A percentile compares a stretch with the other conserved stretches of the same genome.
Conservation (phyloP, 2,888 invertebrate genomes). For the Saturnia japonica region DNA sequence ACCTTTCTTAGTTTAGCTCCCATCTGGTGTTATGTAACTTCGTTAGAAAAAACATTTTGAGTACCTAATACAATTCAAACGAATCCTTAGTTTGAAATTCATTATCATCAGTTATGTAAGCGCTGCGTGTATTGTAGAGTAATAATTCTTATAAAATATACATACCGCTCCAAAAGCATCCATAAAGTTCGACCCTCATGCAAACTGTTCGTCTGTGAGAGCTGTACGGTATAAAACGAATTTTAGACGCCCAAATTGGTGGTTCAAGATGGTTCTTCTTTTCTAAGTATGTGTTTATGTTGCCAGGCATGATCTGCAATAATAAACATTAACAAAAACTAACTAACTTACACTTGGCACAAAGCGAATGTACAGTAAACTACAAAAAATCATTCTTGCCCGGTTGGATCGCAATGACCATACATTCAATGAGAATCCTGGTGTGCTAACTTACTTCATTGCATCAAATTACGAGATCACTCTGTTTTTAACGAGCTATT, state of each 20-base stretch:
- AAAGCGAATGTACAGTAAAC: too few relatives aligned
- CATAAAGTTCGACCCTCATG: constrained; percentile 95
- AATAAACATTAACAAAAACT: not conserved
- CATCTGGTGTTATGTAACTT: too few relatives aligned
- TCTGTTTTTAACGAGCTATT: too few relatives aligned
- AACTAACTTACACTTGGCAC: too few relatives aligned
- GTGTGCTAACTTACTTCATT: too few relatives aligned
- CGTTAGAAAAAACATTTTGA: too few relatives aligned
- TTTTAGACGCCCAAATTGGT: constrained; percentile 91
- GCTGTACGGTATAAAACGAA: constrained; percentile 93
- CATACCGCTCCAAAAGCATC: constrained; percentile 87
- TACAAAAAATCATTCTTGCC: too few relatives aligned
- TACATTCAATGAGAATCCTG: too few relatives aligned
- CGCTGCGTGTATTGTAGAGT: not conserved
- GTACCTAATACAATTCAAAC: not conserved
- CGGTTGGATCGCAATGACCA: too few relatives aligned
- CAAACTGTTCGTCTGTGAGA: constrained; percentile 92
- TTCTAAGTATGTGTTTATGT: constrained; percentile 93
- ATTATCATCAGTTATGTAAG: not conserved
- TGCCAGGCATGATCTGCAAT: constrained; percentile 88
- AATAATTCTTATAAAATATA: not conserved
- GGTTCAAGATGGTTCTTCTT: constrained; percentile 89
- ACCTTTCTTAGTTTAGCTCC: too few relatives aligned
- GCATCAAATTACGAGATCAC: too few relatives aligned
- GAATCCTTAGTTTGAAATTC: not conserved